These are phyloP conservation scores for Asobara japonica DNA, from an alignment of 1,140 invertebrate genomes.

Conservation along the genomic window DNA sequence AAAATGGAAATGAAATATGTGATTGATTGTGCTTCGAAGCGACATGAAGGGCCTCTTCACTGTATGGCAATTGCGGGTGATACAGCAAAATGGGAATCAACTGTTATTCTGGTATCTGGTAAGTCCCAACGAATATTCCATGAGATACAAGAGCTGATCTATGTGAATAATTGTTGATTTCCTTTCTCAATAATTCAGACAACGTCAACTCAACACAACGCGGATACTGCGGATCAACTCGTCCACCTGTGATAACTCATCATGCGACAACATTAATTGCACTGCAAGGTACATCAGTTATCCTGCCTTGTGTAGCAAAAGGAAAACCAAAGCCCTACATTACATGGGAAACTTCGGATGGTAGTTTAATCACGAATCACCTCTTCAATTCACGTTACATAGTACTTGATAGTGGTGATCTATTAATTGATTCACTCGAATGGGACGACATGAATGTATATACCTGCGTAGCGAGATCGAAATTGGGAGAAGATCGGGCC, in stretches of 20 bases:
- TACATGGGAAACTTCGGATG: constrained; percentile 72
- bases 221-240: neutral
- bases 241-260: constrained; percentile 40
- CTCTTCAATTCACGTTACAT: constrained; percentile 64
- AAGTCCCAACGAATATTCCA: neutral
- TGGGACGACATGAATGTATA: constrained; percentile 86
- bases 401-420: constrained; percentile 76
- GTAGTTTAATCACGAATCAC: constrained; percentile 63
- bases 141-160: neutral
- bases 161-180: neutral
- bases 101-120: neutral
- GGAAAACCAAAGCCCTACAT: constrained; percentile 74
- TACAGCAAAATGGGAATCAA: constrained; percentile 9
- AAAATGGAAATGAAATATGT: constrained; percentile 26
- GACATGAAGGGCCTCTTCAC: constrained; percentile 15
- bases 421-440: constrained; percentile 75
- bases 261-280: constrained; percentile 53
- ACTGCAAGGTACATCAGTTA: constrained; percentile 69
- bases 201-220: neutral
- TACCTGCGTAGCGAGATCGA: constrained; percentile 77
- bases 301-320: constrained; percentile 76
- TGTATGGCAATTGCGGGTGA: constrained; percentile 21
- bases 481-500: constrained; percentile 32
- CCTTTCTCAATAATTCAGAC: neutral
- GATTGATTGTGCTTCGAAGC: constrained; percentile 26